Conservation (phyloP, 1,140 invertebrate species). For the Zelostemma sp. region DNA sequence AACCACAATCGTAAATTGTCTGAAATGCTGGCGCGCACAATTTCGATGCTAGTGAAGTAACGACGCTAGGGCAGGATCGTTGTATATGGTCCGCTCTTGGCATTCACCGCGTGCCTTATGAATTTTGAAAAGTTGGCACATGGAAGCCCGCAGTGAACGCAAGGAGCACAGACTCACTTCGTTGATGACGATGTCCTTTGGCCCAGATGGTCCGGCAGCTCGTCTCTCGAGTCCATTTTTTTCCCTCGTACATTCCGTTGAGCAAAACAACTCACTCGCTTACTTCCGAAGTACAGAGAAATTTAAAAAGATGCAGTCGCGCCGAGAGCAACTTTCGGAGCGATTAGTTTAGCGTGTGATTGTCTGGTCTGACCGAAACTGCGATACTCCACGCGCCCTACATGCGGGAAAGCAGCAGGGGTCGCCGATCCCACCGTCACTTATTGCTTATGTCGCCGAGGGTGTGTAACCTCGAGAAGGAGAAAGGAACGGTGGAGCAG, state of each 20-base stretch:
- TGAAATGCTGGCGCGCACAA: not conserved
- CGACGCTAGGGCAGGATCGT: constrained; percentile 44
- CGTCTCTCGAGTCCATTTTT: not conserved
- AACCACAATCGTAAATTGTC: not conserved
- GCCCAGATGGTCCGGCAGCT: constrained; percentile 1
- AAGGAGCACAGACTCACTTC: constrained; percentile 76
- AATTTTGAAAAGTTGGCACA: constrained; percentile 81
- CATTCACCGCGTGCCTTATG: constrained; percentile 98
- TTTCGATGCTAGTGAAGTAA: constrained; percentile 5
- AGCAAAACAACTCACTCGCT: no score
- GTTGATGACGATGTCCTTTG: constrained; percentile 9
- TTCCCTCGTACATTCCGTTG: not conserved
- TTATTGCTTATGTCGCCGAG: constrained; percentile 68
- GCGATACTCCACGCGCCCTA: constrained; percentile 28
- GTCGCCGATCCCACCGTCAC: constrained; percentile 62
- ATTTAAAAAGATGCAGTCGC: not conserved
- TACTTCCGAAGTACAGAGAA: not conserved
- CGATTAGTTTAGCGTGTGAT: not conserved
- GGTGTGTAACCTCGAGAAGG: constrained; percentile 31
- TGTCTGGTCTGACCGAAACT: not conserved
- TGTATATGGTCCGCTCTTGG: constrained; percentile 87
- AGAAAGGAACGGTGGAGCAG: constrained; percentile 53
- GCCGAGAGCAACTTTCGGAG: not conserved
- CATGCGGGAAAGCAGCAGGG: constrained; percentile 40
- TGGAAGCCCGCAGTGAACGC: constrained; percentile 89